Evolutionary conservation across 2,797 vertebrate genomes (phyloP).

Genomic region (Taenioides sp.): DNA sequence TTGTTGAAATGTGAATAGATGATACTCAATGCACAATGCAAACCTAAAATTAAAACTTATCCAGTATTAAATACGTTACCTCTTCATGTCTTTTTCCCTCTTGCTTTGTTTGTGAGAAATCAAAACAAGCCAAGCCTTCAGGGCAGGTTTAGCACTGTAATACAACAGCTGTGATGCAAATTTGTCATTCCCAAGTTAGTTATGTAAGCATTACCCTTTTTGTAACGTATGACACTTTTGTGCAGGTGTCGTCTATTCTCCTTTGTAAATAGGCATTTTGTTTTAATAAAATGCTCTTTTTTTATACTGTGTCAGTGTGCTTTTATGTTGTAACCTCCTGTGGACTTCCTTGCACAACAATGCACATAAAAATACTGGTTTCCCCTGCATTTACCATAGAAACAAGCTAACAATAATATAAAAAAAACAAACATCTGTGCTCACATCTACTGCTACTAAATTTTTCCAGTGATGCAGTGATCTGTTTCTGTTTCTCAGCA

Average conservation of each 20-base stretch:
- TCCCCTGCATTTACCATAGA: slow-evolving; percentile 33
- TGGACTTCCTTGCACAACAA: slow-evolving; percentile 2
- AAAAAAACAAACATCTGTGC: slow-evolving; percentile 35
- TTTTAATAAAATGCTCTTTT: slow-evolving; percentile 82
- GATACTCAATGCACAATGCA: no score
- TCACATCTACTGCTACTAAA: slow-evolving; percentile 44
- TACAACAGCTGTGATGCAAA: slow-evolving; percentile 35
- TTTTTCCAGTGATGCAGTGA: slow-evolving; percentile 30
- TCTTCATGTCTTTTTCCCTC: slow-evolving; percentile 14
- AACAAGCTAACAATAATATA: slow-evolving; percentile 8
- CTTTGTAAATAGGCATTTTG: slow-evolving; percentile 81
- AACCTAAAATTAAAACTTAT: background rate
- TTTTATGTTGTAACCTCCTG: slow-evolving; percentile 1
- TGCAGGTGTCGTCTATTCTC: slow-evolving; percentile 56
- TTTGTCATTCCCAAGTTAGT: slow-evolving; percentile 24
- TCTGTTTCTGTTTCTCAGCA: background rate
- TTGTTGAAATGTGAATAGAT: no score
- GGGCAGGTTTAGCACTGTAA: slow-evolving; percentile 27
- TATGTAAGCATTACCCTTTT: slow-evolving; percentile 60
- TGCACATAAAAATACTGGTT: slow-evolving; percentile 26
- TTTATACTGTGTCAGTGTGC: slow-evolving; percentile 28
- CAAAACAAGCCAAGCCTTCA: slow-evolving; percentile 12
- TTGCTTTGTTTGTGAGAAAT: slow-evolving; percentile 19
- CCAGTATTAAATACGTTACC: slow-evolving; percentile 28
- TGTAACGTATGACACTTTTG: slow-evolving; percentile 62